Conservation (phyloP, 2,113 vertebrate genomes). For the Condylura cristata region DNA sequence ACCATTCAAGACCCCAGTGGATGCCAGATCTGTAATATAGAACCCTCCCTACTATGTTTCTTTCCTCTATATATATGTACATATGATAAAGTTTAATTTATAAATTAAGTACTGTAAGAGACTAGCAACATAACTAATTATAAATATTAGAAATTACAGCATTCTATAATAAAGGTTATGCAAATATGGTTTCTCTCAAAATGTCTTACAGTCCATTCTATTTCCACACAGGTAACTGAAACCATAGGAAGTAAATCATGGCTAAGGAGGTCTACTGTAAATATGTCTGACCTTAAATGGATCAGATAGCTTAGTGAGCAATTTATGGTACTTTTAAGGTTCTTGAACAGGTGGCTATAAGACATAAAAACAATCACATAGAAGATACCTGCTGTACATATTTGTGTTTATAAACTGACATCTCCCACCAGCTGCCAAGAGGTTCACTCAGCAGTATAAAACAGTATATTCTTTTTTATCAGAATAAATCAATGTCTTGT, state of each 20-base stretch:
- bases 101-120: neutral
- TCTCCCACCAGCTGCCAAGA: neutral
- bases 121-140: neutral
- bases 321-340: neutral
- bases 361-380: neutral
- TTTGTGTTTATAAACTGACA: neutral
- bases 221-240: neutral
- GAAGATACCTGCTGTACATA: neutral
- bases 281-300: neutral
- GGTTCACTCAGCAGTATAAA: neutral
- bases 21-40: neutral
- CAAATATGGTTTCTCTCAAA: too few relatives aligned
- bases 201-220: neutral
- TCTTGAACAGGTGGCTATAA: neutral
- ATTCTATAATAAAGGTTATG: neutral
- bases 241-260: too few relatives aligned
- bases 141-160: neutral
- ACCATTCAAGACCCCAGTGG: neutral
- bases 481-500: constrained; percentile 4
- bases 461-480: neutral
- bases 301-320: neutral
- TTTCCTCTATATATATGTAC: neutral
- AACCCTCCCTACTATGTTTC: neutral
- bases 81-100: neutral
- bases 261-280: neutral